A percentile compares a stretch with the other conserved stretches of the same genome.
phyloP scores from a whole-genome alignment of 1,140 invertebrate genomes.

The Atta colombica region DNA sequence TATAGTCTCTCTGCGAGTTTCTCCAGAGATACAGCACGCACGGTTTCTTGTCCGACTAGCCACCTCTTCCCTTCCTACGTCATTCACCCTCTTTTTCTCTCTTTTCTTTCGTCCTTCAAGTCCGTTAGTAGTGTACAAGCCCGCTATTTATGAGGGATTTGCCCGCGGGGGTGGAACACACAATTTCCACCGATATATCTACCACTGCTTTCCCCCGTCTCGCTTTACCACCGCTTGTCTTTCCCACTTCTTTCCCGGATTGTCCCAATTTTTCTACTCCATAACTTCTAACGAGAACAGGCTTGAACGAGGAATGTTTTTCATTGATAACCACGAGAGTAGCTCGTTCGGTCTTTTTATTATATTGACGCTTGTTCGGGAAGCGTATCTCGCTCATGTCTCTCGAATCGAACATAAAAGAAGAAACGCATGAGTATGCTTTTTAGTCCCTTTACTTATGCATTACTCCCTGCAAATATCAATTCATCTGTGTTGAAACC shows the following conservation, averaged over 20 bases:
- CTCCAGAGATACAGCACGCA: constrained; percentile 58
- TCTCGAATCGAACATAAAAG: constrained; percentile 6
- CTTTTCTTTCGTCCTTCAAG: constrained; percentile 23
- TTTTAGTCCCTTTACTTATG: not conserved
- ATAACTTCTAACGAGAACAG: constrained; percentile 73
- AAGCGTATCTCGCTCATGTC: not conserved
- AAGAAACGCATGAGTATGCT: not conserved
- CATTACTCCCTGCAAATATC: not conserved
- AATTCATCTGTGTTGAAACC: not conserved
- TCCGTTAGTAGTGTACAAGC: constrained; percentile 65
- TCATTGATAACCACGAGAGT: constrained; percentile 59
- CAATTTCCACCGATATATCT: constrained; percentile 73
- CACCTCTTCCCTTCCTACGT: not conserved
- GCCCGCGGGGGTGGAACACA: constrained; percentile 59
- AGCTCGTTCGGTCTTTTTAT: constrained; percentile 53
- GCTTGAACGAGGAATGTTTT: constrained; percentile 64
- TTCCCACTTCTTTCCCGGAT: constrained; percentile 9
- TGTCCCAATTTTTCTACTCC: constrained; percentile 75
- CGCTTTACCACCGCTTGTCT: not conserved
- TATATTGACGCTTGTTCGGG: not conserved
- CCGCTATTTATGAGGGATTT: constrained; percentile 78
- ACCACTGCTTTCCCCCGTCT: not conserved
- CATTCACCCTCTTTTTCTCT: not conserved
- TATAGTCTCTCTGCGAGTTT: constrained; percentile 32
- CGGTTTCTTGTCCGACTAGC: constrained; percentile 35